A percentile compares a stretch with the other conserved stretches of the same genome.
Evolutionary conservation across 1,140 invertebrate genomes (phyloP).

Genomic region (Lasaia peninsularis): DNA sequence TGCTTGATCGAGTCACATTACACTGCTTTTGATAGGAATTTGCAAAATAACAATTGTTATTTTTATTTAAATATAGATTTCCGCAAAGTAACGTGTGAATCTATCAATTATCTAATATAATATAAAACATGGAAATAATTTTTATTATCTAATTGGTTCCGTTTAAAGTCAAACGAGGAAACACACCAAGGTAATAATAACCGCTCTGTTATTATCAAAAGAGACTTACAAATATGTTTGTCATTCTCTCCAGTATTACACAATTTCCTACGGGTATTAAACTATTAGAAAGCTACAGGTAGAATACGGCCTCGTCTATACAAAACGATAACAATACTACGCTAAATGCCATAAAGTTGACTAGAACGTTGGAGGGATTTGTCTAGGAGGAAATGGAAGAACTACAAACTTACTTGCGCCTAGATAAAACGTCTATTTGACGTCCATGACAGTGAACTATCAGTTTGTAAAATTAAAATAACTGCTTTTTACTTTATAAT

Average conservation of each 20-base stretch:
- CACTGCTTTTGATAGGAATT: not conserved
- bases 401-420: constrained; percentile 31
- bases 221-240: not conserved
- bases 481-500: no score
- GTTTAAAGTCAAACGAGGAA: not conserved
- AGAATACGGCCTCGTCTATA: constrained; percentile 58
- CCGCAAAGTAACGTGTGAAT: no score
- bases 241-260: constrained; percentile 3
- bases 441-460: no score
- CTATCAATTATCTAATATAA: no score
- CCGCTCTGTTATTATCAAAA: not conserved
- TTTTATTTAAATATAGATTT: no score
- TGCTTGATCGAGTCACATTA: no score
- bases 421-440: constrained; percentile 5
- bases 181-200: not conserved
- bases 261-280: constrained; percentile 45
- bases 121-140: not conserved
- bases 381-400: constrained; percentile 50
- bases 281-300: not conserved
- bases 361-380: constrained; percentile 58
- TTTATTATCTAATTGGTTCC: constrained; percentile 6
- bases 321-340: constrained; percentile 62
- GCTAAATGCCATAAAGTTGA: constrained; percentile 29
- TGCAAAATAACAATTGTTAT: no score
- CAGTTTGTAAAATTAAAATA: no score